Conservation (phyloP, 2,888 invertebrate species). For the Chirona hameri region DNA sequence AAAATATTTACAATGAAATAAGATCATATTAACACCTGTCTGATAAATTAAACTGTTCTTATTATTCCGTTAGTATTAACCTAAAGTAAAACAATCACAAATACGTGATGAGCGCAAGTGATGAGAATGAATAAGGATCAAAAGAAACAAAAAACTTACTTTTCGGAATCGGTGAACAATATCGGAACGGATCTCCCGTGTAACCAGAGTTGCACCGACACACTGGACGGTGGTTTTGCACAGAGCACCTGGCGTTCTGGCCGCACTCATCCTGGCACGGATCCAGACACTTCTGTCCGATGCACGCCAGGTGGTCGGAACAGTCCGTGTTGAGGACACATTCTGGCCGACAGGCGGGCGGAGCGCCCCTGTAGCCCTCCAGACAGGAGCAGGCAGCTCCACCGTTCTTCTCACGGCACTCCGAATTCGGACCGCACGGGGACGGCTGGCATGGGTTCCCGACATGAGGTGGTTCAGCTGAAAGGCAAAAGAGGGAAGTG, state of each 20-base stretch:
- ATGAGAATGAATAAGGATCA: too few species aligned
- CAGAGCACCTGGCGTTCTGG: too few species aligned
- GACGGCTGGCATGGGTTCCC: slow-evolving; percentile 55
- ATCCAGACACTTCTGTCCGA: slow-evolving; percentile 59
- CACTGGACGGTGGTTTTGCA: slow-evolving; percentile 9
- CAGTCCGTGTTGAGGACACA: slow-evolving; percentile 70
- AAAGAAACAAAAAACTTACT: too few species aligned
- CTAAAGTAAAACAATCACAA: too few species aligned
- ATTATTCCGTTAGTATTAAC: too few species aligned
- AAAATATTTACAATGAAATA: too few species aligned
- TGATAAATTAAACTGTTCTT: too few species aligned
- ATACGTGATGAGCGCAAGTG: too few species aligned
- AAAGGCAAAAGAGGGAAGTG: neutral
- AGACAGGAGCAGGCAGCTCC: too few species aligned
- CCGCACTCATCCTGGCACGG: slow-evolving; percentile 50
- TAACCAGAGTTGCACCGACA: slow-evolving; percentile 52
- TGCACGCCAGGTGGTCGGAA: slow-evolving; percentile 64
- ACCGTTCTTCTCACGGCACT: slow-evolving; percentile 62
- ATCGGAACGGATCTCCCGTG: slow-evolving; percentile 69
- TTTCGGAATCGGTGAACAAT: slow-evolving; percentile 53
- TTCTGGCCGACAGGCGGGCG: too few species aligned
- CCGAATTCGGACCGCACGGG: slow-evolving; percentile 75
- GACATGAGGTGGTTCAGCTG: slow-evolving; percentile 37
- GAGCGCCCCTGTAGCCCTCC: too few species aligned
- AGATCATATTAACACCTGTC: too few species aligned